Evolutionary conservation across 23 tunicate genomes (phyloP).

Genomic region (Ciona savignyi): DNA sequence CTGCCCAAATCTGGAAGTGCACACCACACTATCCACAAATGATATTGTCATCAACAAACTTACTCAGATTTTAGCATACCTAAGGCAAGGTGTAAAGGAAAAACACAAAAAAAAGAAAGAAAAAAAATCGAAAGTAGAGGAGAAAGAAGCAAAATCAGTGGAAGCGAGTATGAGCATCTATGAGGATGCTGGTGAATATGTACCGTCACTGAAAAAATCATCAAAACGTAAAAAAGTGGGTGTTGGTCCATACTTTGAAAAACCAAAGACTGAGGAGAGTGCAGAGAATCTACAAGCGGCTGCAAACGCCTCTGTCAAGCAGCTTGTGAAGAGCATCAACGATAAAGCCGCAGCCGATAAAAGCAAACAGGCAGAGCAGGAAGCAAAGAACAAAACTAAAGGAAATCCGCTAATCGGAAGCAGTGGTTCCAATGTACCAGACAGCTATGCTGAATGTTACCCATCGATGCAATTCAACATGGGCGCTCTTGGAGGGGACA

Average conservation of each 20-base stretch:
- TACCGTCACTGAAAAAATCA: slow-evolving; percentile 45
- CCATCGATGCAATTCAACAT: slow-evolving; percentile 79
- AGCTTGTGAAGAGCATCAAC: slow-evolving; percentile 51
- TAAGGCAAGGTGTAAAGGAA: slow-evolving; percentile 81
- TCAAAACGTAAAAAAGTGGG: slow-evolving; percentile 33
- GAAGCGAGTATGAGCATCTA: slow-evolving; percentile 64
- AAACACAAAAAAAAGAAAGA: slow-evolving; percentile 72
- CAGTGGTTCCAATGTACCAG: slow-evolving; percentile 51
- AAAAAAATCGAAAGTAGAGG: slow-evolving; percentile 49
- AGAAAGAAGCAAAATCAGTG: slow-evolving; percentile 15
- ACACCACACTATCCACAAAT: slow-evolving; percentile 81
- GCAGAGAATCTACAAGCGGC: slow-evolving; percentile 13
- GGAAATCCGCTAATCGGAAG: slow-evolving; percentile 76
- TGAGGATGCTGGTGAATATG: slow-evolving; percentile 83
- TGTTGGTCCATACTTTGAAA: slow-evolving; percentile 83
- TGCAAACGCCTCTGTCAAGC: slow-evolving; percentile 79
- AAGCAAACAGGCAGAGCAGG: slow-evolving; percentile 12
- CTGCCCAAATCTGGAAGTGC: slow-evolving; percentile 79
- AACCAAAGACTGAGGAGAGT: slow-evolving; percentile 52
- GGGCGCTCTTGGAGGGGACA: slow-evolving; percentile 63
- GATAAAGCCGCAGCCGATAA: slow-evolving; percentile 44
- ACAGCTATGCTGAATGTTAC: slow-evolving; percentile 97
- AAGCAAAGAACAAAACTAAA: slow-evolving; percentile 17
- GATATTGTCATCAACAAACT: slow-evolving; percentile 95
- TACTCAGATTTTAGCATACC: slow-evolving; percentile 81